Percentiles rank a stretch among this genome's conserved stretches.
phyloP scores from a whole-genome alignment of 2,888 invertebrate genomes.

The Cephalotes varians region DNA sequence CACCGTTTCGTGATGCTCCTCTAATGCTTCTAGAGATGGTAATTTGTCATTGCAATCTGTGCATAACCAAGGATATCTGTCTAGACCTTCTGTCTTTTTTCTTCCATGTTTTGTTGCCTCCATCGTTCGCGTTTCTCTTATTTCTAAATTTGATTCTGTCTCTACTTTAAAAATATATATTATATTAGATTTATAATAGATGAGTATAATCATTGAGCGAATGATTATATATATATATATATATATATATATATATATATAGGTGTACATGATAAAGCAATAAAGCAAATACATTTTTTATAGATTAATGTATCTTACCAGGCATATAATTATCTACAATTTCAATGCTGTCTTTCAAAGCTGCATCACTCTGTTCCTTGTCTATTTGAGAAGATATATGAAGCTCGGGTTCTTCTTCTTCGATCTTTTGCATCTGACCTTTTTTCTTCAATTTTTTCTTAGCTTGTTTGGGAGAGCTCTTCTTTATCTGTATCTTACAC shows the following conservation, averaged over 20 bases:
- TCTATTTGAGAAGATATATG: conserved; percentile 75
- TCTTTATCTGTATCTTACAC: conserved; percentile 74
- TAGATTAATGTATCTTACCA: conserved; percentile 71
- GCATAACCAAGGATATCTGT: conserved; percentile 87
- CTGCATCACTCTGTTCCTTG: conserved; percentile 74
- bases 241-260: neutral
- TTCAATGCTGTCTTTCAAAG: conserved; percentile 75
- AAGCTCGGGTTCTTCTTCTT: conserved; percentile 67
- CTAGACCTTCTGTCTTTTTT: conserved; percentile 83
- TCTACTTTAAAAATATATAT: conserved; percentile 69
- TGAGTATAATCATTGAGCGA: neutral
- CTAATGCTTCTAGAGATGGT: conserved; percentile 86
- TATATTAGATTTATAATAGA: conserved; percentile 17
- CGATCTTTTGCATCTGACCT: conserved; percentile 72
- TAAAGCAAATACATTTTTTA: neutral
- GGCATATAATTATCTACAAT: conserved; percentile 84
- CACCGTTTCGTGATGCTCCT: conserved; percentile 88
- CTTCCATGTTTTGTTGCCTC: conserved; percentile 75
- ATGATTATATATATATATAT: neutral
- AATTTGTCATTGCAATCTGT: conserved; percentile 86
- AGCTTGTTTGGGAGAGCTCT: conserved; percentile 65
- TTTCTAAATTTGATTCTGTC: conserved; percentile 83
- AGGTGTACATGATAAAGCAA: neutral
- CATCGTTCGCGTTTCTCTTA: conserved; percentile 79
- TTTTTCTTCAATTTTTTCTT: conserved; percentile 77